Base-by-base conservation (phyloP, 2,888 invertebrate genomes). In the Amphipoea lucens region DNA sequence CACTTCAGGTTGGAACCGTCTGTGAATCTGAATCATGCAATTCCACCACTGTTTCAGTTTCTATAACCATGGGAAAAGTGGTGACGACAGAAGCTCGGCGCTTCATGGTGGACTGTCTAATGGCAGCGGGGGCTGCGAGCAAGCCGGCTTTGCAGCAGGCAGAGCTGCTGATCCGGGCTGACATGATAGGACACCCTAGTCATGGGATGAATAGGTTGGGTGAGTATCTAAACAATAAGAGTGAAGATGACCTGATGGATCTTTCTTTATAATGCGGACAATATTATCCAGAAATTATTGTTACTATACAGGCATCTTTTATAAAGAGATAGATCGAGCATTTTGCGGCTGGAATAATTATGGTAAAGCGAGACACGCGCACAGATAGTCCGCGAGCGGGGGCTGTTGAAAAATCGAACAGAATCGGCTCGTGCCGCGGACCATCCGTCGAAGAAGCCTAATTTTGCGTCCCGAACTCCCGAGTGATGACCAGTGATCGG, bases 201-300 rank as follows among this genome's bases (percentile, higher is more conserved):
- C 99, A 99, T 93, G 99, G 99, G 17, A 97, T 99, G 90, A 99
- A 99, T 92, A 97, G 99, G 91, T 94, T 98, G 81, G 98, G 98
- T 98, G 94, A 94, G 90, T 45, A 45, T 9, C 5, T 9, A 42
- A 2, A 48, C 20, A 66, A 42, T 29, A 62, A 12, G 42, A 42
- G 1, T 23, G 40, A 23, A 66, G 40, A 23, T 12, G 66, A 65
- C 6, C 60, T 60, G n/a, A 60, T 9, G 23, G 23, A 23, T 57
- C 23, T 23, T 57, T 23, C 0, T 48, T 48, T 48, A 48, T 4
- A 48, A 48, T 57, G 9, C 57, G 23, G 23, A 57, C 57, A 23
- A 57, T 57, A 9, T 3, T 23, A 57, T 11, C 9, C 57, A 57
- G 57, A 48, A 3, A 48, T 12, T 48, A 12, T 48, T 48, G 48